Conservation (phyloP, 2,113 vertebrate species). For the Xerus inauris region DNA sequence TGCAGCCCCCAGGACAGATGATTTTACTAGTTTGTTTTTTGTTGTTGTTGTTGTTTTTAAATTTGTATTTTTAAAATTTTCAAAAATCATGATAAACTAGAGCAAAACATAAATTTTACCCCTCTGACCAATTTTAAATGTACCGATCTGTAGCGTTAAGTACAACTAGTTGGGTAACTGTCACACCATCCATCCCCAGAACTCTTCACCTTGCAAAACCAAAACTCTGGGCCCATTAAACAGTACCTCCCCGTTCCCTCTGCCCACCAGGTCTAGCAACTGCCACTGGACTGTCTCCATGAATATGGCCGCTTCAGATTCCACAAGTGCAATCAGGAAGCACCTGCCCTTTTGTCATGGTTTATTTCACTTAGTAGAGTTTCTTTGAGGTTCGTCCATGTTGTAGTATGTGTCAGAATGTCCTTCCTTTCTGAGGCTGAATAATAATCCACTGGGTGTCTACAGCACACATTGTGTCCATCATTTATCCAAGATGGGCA, state of each 20-base stretch:
- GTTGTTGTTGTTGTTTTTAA: background rate
- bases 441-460: rapidly evolving
- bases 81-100: background rate
- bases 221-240: background rate
- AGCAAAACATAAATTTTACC: background rate
- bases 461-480: rapidly evolving
- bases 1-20: background rate
- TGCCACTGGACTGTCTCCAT: background rate
- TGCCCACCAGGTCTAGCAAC: background rate
- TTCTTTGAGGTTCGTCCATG: background rate
- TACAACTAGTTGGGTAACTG: background rate
- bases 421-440: background rate
- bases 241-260: background rate
- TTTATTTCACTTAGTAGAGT: background rate
- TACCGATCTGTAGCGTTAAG: background rate
- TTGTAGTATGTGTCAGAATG: background rate
- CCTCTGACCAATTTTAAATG: background rate
- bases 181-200: background rate
- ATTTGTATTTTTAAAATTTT: background rate
- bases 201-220: background rate
- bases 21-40: background rate
- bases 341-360: background rate
- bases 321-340: background rate
- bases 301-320: background rate
- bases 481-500: rapidly evolving